A percentile compares a stretch with the other conserved stretches of the same genome.
These are phyloP conservation scores for Brachypodius melanocephalos DNA, from an alignment of 2,113 vertebrate species.

Conservation along the genomic window DNA sequence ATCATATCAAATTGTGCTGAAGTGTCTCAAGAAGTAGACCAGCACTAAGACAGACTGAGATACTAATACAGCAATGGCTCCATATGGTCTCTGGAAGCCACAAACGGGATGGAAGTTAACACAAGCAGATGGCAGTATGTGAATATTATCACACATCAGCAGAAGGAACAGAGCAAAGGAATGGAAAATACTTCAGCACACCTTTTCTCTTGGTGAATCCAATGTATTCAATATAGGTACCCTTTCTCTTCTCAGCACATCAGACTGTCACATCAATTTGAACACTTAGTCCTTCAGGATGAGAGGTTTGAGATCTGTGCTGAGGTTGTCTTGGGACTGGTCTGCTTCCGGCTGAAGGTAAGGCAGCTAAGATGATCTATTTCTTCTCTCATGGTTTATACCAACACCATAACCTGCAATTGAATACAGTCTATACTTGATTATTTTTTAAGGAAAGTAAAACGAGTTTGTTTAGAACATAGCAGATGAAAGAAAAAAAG, in stretches of 20 bases:
- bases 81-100: background rate
- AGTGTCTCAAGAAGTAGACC: background rate
- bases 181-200: background rate
- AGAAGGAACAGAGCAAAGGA: background rate
- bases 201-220: background rate
- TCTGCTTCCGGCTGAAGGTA: slow-evolving; percentile 98
- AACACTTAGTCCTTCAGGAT: slow-evolving; percentile 83
- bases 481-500: background rate
- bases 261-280: slow-evolving; percentile 86
- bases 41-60: background rate
- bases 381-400: background rate
- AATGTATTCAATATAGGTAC: background rate
- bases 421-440: background rate
- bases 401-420: background rate
- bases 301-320: slow-evolving; percentile 89
- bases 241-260: slow-evolving; percentile 79
- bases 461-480: background rate
- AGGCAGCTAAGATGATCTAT: background rate
- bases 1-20: background rate
- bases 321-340: slow-evolving; percentile 87
- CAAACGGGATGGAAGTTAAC: background rate
- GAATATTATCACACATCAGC: background rate
- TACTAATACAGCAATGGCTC: background rate
- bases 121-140: background rate
- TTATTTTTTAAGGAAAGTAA: background rate